phyloP scores from a whole-genome alignment of 1,140 invertebrate species.

The Hermetia illucens region DNA sequence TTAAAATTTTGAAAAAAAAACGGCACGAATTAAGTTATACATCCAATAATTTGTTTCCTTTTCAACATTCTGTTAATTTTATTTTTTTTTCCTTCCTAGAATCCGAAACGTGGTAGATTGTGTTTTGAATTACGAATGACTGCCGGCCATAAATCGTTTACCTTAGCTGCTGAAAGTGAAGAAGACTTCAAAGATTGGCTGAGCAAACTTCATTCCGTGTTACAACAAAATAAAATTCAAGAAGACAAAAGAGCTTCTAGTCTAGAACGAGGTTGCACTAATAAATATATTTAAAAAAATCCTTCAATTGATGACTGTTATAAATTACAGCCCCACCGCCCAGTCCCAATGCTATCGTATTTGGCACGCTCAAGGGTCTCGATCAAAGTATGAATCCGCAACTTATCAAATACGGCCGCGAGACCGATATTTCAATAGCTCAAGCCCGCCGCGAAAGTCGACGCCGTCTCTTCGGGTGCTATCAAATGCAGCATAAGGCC shows the following conservation, averaged over 20 bases:
- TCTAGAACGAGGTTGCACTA: conserved; percentile 38
- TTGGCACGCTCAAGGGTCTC: conserved; percentile 67
- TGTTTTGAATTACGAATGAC: conserved; percentile 81
- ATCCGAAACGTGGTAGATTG: conserved; percentile 67
- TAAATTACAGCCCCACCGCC: conserved; percentile 40
- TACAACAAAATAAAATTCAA: conserved; percentile 58
- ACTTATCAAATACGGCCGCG: conserved; percentile 74
- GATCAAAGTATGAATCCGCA: conserved; percentile 86
- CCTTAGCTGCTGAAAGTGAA: conserved; percentile 76
- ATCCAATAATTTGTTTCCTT: background rate
- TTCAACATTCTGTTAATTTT: background rate
- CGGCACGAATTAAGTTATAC: too few species aligned
- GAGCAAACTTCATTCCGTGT: conserved; percentile 52
- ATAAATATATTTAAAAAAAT: background rate
- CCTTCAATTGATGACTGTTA: background rate
- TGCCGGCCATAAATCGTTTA: conserved; percentile 64
- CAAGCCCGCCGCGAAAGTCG: conserved; percentile 61
- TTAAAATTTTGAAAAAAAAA: too few species aligned
- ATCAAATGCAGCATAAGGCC: conserved; percentile 15
- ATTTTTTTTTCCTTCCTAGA: conserved; percentile 35
- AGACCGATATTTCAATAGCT: conserved; percentile 75
- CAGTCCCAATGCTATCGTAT: conserved; percentile 30
- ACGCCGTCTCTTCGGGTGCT: conserved; percentile 47
- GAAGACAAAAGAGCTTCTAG: conserved; percentile 51
- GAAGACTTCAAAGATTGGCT: conserved; percentile 75